phyloP scores from a whole-genome alignment of 2,113 vertebrate species.

The Pachypanchax playfairii region DNA sequence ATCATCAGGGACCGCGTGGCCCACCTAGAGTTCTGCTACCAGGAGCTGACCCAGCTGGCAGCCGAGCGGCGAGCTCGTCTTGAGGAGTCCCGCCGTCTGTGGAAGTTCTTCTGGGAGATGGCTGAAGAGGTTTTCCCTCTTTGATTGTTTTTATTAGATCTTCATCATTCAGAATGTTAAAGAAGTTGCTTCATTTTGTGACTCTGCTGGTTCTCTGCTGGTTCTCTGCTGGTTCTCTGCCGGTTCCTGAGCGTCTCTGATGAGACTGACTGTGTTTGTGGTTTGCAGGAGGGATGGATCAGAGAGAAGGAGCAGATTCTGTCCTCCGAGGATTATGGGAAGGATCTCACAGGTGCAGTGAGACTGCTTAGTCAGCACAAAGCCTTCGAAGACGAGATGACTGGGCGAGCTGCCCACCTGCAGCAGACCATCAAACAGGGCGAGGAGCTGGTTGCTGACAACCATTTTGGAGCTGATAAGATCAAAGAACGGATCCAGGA shows the following conservation, averaged over 20 bases:
- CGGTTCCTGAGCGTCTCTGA: not conserved
- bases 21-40: conserved; percentile 99
- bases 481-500: conserved; percentile 90
- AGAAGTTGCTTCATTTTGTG: too few species aligned
- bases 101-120: conserved; percentile 99
- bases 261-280: not conserved
- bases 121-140: conserved; percentile 85
- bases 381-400: conserved; percentile 96
- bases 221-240: too few species aligned
- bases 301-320: conserved; percentile 97
- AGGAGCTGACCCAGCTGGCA: conserved; percentile 93
- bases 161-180: not conserved
- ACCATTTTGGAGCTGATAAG: conserved; percentile 95
- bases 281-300: conserved; percentile 90
- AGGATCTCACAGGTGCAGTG: conserved; percentile 92
- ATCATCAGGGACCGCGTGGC: conserved; percentile 93
- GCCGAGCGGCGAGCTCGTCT: conserved; percentile 90
- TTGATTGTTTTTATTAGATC: not conserved
- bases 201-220: too few species aligned
- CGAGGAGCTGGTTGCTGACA: conserved; percentile 88
- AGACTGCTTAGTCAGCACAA: conserved; percentile 95
- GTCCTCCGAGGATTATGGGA: conserved; percentile 93
- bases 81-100: conserved; percentile 95
- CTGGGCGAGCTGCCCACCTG: conserved; percentile 88
- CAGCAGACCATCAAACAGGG: conserved; percentile 94